Evolutionary conservation across 2,113 vertebrate species (phyloP).

Genomic region (Neolamprologus devosi): DNA sequence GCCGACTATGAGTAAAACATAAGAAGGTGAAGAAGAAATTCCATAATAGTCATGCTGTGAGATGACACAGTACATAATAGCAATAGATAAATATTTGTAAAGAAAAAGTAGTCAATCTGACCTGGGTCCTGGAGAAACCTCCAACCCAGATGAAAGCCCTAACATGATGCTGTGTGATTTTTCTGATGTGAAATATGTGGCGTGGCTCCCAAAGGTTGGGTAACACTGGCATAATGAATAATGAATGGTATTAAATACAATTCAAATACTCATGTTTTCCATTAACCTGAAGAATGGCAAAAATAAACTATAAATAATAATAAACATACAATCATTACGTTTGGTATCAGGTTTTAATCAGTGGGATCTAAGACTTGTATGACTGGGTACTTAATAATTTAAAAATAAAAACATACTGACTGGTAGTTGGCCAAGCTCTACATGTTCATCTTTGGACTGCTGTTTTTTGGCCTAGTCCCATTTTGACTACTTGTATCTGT

Average conservation of each 20-base stretch:
- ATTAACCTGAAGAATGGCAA: background rate
- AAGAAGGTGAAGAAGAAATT: background rate
- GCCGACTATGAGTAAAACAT: background rate
- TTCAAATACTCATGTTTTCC: background rate
- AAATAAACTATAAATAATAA: background rate
- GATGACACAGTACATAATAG: background rate
- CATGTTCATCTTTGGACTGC: background rate
- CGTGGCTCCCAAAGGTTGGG: background rate
- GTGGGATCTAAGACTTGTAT: accelerated
- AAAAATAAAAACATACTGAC: background rate
- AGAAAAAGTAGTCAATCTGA: background rate
- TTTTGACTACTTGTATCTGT: background rate
- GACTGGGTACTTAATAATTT: background rate
- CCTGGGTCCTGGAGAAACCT: background rate
- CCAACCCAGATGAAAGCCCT: accelerated
- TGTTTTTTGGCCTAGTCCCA: background rate
- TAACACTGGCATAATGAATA: background rate
- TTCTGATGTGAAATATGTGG: background rate
- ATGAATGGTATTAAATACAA: background rate
- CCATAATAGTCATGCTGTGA: background rate
- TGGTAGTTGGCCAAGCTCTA: background rate
- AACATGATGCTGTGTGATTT: background rate
- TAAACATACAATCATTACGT: background rate
- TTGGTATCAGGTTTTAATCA: background rate
- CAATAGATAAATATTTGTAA: background rate